Conservation (phyloP, 2,113 vertebrate species). For the Bujurquina vittata region DNA sequence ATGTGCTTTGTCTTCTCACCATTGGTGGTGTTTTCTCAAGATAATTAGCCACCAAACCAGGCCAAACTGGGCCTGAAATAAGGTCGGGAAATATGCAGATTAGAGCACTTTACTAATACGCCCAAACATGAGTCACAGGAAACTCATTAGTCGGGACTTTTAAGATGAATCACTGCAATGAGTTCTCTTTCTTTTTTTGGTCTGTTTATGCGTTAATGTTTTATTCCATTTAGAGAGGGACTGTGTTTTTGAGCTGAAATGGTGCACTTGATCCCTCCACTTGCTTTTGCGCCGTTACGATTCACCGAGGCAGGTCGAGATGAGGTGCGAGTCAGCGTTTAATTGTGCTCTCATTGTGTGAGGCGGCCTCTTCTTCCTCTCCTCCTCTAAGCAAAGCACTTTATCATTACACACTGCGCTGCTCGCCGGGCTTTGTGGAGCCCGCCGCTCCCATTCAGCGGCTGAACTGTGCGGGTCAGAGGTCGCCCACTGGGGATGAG, state of each 20-base stretch:
- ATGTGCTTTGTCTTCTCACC: slow-evolving; percentile 55
- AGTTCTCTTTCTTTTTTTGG: accelerated
- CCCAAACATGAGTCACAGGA: background rate
- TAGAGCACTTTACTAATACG: slow-evolving; percentile 1
- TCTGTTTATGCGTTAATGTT: background rate
- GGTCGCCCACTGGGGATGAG: slow-evolving; percentile 10
- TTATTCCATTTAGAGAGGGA: background rate
- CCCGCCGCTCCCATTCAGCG: background rate
- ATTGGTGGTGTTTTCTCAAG: slow-evolving; percentile 35
- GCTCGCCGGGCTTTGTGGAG: slow-evolving; percentile 1
- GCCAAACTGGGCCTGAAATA: slow-evolving; percentile 46
- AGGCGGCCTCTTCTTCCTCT: slow-evolving; percentile 17
- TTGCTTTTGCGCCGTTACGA: background rate
- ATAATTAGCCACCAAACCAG: slow-evolving; percentile 66
- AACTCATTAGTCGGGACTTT: slow-evolving; percentile 26
- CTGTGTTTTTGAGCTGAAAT: background rate
- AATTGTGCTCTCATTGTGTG: slow-evolving; percentile 32
- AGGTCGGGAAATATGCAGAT: slow-evolving; percentile 46
- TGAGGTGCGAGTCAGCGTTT: slow-evolving; percentile 25
- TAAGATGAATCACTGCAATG: slow-evolving; percentile 29
- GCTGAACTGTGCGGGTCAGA: slow-evolving; percentile 35
- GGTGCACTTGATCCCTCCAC: background rate
- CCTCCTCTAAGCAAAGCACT: slow-evolving; percentile 7
- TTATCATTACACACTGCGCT: slow-evolving; percentile 6
- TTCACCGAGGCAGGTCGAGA: slow-evolving; percentile 7